A percentile compares a stretch with the other conserved stretches of the same genome.
These are phyloP conservation scores for Argentina silus DNA, from an alignment of 2,797 vertebrate genomes.

Conservation along the genomic window DNA sequence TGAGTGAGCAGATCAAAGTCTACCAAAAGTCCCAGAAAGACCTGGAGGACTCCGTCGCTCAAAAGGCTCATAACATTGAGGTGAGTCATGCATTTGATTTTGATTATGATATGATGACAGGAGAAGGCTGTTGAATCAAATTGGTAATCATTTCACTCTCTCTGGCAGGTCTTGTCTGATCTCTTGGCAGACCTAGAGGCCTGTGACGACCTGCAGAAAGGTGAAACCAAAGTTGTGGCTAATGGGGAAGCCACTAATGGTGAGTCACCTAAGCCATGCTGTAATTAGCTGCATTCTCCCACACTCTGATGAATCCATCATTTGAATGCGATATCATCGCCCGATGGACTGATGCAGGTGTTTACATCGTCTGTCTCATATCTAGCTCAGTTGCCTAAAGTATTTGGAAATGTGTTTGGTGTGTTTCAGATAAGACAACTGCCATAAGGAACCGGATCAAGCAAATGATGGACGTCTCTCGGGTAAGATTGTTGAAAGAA, in stretches of 20 bases:
- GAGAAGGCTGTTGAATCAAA: neutral
- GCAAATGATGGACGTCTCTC: slow-evolving; percentile 96
- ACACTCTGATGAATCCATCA: no score
- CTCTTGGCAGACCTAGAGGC: slow-evolving; percentile 90
- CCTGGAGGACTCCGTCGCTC: slow-evolving; percentile 85
- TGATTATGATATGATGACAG: neutral
- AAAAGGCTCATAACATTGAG: slow-evolving; percentile 92
- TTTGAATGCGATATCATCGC: no score
- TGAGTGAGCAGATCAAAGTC: slow-evolving; percentile 87
- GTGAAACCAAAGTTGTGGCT: slow-evolving; percentile 74
- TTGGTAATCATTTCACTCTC: neutral
- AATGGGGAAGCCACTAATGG: slow-evolving; percentile 84
- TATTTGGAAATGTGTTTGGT: slow-evolving; percentile 3
- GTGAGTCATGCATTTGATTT: slow-evolving; percentile 67
- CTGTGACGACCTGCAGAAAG: slow-evolving; percentile 73
- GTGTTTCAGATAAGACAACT: slow-evolving; percentile 79
- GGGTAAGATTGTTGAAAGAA: slow-evolving; percentile 74
- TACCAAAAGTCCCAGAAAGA: slow-evolving; percentile 90
- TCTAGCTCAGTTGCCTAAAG: neutral
- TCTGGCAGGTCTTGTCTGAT: slow-evolving; percentile 87
- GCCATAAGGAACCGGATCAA: slow-evolving; percentile 86
- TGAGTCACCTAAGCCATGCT: slow-evolving; percentile 53
- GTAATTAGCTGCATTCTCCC: no score
- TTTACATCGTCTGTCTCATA: no score
- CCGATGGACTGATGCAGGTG: no score